These are phyloP conservation scores for Dorcus parallelipipedus DNA, from an alignment of 2,888 invertebrate genomes.

Conservation along the genomic window DNA sequence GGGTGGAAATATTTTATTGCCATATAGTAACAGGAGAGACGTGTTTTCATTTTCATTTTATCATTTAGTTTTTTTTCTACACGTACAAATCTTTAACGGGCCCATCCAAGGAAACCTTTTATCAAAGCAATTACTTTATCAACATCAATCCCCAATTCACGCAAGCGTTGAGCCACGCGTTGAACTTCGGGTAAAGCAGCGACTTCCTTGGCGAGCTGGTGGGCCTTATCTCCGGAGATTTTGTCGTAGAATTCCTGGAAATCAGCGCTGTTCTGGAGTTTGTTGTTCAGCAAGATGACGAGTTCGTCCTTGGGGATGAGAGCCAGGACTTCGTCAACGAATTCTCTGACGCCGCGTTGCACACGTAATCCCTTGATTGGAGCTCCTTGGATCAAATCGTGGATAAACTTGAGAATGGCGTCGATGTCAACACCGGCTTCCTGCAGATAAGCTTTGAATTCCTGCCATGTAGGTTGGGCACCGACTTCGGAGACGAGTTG, in stretches of 20 bases:
- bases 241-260: slow-evolving; percentile 22
- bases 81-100: background rate
- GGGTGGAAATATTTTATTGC: too few species aligned
- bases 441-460: slow-evolving; percentile 23
- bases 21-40: too few species aligned
- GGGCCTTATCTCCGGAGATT: slow-evolving; percentile 20
- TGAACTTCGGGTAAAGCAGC: slow-evolving; percentile 27
- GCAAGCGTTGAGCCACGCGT: slow-evolving; percentile 22
- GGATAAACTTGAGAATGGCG: slow-evolving; percentile 18
- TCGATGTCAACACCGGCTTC: slow-evolving; percentile 28
- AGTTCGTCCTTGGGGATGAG: slow-evolving; percentile 13
- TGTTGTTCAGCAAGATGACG: slow-evolving; percentile 12
- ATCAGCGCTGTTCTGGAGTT: slow-evolving; percentile 19
- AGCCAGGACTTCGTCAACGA: slow-evolving; percentile 21
- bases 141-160: slow-evolving; percentile 28
- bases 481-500: slow-evolving; percentile 22
- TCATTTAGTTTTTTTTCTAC: background rate
- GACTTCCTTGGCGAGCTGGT: slow-evolving; percentile 27
- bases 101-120: slow-evolving; percentile 30
- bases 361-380: background rate
- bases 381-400: slow-evolving; percentile 22
- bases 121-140: slow-evolving; percentile 22
- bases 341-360: slow-evolving; percentile 11
- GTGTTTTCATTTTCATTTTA: too few species aligned
- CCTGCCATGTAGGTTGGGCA: slow-evolving; percentile 20